Evolutionary conservation across 92 coral and sea anemone species (phyloP).

Genomic region (Siderastrea radians): DNA sequence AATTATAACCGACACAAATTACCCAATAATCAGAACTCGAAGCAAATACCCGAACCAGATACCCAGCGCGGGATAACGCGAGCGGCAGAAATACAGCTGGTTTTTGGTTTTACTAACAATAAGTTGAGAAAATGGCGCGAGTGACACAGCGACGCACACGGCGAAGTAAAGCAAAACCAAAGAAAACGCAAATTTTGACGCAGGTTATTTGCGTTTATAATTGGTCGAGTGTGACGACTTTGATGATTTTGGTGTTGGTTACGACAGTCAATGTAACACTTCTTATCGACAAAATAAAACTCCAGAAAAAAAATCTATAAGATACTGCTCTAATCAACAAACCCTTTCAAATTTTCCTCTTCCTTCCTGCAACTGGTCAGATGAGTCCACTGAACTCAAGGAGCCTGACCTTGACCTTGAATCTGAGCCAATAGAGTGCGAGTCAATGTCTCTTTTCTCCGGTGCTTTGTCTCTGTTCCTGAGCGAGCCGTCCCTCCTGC

Average conservation of each 20-base stretch:
- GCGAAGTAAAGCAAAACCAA: neutral
- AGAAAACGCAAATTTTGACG: too few species aligned
- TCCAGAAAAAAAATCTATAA: too few species aligned
- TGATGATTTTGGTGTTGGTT: too few species aligned
- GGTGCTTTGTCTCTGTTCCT: slow-evolving; percentile 12
- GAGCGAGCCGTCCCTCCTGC: slow-evolving; percentile 25
- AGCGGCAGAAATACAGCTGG: neutral
- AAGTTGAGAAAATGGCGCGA: neutral
- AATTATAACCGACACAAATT: too few species aligned
- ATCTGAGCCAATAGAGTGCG: slow-evolving; percentile 77
- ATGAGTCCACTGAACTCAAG: slow-evolving; percentile 91
- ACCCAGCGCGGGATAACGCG: neutral
- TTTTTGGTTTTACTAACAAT: too few species aligned
- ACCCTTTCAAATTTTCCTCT: slow-evolving; percentile 97
- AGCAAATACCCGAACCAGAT: neutral
- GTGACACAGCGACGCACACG: neutral
- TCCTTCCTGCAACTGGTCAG: slow-evolving; percentile 85
- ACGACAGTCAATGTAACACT: too few species aligned
- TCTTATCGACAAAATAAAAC: too few species aligned
- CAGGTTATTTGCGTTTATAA: too few species aligned
- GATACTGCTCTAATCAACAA: neutral
- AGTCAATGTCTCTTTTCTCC: slow-evolving; percentile 79
- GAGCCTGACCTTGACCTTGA: slow-evolving; percentile 91
- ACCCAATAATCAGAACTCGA: neutral
- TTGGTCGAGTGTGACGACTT: too few species aligned